Percentiles rank a stretch among this genome's conserved stretches.
phyloP scores from a whole-genome alignment of 2,113 vertebrate species.

The Proteles cristata region DNA sequence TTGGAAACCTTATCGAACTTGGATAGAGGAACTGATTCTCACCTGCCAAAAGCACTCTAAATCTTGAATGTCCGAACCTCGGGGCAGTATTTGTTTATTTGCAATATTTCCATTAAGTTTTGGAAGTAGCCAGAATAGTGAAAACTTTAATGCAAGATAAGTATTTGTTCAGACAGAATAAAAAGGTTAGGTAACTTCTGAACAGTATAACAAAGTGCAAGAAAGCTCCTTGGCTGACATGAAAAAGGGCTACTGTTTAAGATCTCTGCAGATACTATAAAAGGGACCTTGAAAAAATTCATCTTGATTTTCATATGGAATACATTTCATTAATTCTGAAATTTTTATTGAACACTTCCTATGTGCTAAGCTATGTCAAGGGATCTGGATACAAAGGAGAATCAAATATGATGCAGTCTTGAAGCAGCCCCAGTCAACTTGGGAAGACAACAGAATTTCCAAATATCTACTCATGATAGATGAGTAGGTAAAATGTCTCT shows the following conservation, averaged over 20 bases:
- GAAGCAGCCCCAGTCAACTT: neutral
- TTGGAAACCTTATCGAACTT: neutral
- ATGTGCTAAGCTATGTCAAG: constrained; percentile 21
- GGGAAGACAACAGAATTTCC: neutral
- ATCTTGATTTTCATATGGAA: neutral
- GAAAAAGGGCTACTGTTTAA: neutral
- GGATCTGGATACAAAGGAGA: neutral
- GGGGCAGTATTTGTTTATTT: constrained; percentile 3
- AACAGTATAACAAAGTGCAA: neutral
- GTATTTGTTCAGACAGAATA: neutral
- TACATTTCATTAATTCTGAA: constrained; percentile 27
- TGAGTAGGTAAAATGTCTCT: neutral
- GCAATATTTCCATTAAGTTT: neutral
- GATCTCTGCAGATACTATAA: neutral
- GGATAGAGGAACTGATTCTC: constrained; percentile 12
- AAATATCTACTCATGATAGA: neutral
- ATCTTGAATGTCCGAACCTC: neutral
- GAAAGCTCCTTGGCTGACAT: neutral
- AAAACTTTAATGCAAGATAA: constrained; percentile 8
- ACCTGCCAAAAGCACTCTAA: neutral
- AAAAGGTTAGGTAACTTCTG: neutral
- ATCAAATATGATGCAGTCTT: neutral
- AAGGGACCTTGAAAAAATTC: neutral
- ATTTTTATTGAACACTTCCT: neutral
- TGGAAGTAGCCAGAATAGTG: neutral